These are phyloP conservation scores for Gymnarchus niloticus DNA, from an alignment of 2,113 vertebrate genomes.

Conservation along the genomic window DNA sequence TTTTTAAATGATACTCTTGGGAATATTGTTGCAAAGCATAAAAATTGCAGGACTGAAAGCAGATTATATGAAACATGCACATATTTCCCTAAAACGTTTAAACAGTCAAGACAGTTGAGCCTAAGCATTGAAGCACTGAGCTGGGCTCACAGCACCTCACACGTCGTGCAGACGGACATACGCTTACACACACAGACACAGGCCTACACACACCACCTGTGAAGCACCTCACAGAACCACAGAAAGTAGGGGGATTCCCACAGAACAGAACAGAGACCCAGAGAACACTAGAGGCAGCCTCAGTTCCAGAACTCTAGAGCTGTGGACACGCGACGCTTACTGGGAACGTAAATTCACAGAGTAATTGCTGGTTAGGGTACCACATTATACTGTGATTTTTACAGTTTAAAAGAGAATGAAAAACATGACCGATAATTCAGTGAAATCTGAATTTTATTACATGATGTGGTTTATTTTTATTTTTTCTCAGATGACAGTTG, in stretches of 20 bases:
- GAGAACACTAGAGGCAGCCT: background rate
- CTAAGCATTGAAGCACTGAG: background rate
- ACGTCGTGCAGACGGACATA: background rate
- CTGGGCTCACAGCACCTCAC: background rate
- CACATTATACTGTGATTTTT: background rate
- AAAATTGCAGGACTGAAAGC: background rate
- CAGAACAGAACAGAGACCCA: too few species aligned
- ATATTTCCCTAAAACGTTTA: background rate
- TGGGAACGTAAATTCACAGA: background rate
- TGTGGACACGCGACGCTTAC: background rate
- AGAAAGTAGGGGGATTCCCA: background rate
- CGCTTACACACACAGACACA: background rate
- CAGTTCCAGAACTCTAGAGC: background rate
- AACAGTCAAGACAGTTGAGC: too few species aligned
- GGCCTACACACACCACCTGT: background rate
- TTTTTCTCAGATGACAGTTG: background rate
- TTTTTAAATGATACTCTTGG: background rate
- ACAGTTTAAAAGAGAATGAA: background rate
- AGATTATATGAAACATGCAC: background rate
- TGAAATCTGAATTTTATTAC: background rate
- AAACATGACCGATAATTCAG: background rate
- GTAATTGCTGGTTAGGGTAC: too few species aligned
- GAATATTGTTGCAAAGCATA: background rate
- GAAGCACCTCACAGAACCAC: background rate
- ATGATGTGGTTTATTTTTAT: background rate